Evolutionary conservation across 2,797 vertebrate genomes (phyloP).

Genomic region (Silurus aristotelis): DNA sequence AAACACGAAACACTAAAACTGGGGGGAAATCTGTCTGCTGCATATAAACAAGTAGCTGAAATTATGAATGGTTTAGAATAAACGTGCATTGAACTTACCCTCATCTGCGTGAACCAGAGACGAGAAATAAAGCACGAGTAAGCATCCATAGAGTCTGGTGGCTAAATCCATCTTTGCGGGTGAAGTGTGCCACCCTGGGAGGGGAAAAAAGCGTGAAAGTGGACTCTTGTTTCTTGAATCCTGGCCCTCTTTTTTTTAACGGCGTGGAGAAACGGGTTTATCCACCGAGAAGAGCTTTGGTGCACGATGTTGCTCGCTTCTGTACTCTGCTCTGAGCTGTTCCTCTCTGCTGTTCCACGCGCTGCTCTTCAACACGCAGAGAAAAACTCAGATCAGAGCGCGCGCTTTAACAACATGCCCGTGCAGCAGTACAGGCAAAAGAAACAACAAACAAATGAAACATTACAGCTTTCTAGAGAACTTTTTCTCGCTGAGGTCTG

Average conservation of each 20-base stretch:
- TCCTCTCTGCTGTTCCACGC: constrained; percentile 13
- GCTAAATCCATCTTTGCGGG: constrained; percentile 76
- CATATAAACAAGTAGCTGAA: not conserved
- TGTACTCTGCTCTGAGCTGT: not conserved
- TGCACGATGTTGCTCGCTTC: constrained; percentile 20
- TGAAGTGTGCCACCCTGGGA: constrained; percentile 52
- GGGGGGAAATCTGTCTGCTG: not conserved
- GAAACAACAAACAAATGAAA: not conserved
- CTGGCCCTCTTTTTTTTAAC: constrained; percentile 32
- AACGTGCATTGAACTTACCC: constrained; percentile 70
- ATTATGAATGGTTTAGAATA: not conserved
- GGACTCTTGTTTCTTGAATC: constrained; percentile 39
- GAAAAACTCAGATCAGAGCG: not conserved
- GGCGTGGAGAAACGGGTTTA: constrained; percentile 37
- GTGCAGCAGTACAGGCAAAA: not conserved
- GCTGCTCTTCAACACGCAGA: constrained; percentile 23
- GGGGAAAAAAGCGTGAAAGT: constrained; percentile 21
- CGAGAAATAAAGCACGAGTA: constrained; percentile 71
- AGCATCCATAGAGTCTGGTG: constrained; percentile 73
- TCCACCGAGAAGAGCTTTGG: constrained; percentile 46
- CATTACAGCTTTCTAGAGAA: not conserved
- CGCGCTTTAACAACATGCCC: constrained; percentile 6
- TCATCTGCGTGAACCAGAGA: constrained; percentile 70
- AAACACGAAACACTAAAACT: not conserved
- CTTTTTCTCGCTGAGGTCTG: constrained; percentile 18